Conservation (phyloP, 1,140 invertebrate genomes). For the Amphibalanus amphitrite region DNA sequence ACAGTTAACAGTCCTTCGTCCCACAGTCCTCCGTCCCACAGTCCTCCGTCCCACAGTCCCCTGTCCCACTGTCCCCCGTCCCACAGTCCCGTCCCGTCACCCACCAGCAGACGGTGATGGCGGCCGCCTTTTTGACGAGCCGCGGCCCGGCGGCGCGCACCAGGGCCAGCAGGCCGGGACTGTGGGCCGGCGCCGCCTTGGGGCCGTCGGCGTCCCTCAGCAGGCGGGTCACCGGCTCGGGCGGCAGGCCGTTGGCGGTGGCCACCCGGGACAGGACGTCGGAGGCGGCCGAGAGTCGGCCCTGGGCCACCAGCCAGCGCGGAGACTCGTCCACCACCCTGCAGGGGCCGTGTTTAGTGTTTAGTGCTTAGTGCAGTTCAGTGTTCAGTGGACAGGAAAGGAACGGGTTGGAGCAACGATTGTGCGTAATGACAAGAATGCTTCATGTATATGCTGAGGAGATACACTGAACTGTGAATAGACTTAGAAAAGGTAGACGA, state of each 20-base stretch:
- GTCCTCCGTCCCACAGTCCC: no score
- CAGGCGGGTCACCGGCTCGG: neutral
- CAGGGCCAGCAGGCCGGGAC: neutral
- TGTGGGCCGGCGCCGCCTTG: neutral
- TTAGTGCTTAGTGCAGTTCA: no score
- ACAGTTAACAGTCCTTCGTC: no score
- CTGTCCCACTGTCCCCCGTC: no score
- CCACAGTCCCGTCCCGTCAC: no score
- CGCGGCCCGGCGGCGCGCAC: neutral
- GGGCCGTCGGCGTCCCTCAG: neutral
- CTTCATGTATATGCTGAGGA: no score
- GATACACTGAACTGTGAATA: no score
- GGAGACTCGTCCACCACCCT: constrained; percentile 11
- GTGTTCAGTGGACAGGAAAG: neutral
- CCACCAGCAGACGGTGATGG: neutral
- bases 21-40: no score
- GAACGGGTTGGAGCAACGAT: no score
- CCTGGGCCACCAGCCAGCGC: constrained; percentile 7
- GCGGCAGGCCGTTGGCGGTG: constrained; percentile 1
- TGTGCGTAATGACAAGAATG: no score
- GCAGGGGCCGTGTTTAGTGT: neutral
- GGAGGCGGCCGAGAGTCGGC: constrained; percentile 2
- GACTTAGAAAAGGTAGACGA: no score
- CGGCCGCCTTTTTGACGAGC: neutral
- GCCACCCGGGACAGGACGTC: neutral